Percentiles rank a stretch among this genome's conserved stretches.
Evolutionary conservation across 2,113 vertebrate species (phyloP).

Genomic region (Mobula hypostoma): DNA sequence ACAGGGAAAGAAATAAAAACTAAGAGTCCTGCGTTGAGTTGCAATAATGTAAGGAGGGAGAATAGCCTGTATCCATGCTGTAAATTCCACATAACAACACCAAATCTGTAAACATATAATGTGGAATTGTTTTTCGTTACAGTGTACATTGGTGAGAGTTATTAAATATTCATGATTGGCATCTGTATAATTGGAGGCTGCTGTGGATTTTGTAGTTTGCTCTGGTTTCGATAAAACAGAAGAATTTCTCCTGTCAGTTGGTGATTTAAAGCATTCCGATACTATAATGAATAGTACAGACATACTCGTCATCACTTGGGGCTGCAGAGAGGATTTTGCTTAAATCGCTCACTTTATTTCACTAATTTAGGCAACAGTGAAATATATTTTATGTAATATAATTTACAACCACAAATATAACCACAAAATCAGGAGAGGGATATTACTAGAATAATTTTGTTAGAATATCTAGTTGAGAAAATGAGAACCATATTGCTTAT

Average conservation of each 20-base stretch:
- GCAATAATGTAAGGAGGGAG: too few species aligned
- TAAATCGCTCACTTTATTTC: background rate
- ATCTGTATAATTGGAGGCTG: background rate
- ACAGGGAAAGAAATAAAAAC: too few species aligned
- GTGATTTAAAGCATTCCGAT: background rate
- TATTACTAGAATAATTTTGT: background rate
- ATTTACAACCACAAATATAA: background rate
- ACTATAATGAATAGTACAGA: background rate
- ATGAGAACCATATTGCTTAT: background rate
- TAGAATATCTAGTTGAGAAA: background rate
- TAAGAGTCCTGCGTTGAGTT: too few species aligned
- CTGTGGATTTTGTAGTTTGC: background rate
- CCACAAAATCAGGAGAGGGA: background rate
- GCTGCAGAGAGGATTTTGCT: background rate
- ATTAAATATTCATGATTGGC: background rate
- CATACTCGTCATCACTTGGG: background rate
- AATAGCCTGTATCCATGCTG: background rate
- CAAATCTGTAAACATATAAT: background rate
- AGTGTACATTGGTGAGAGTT: background rate
- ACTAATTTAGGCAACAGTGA: background rate
- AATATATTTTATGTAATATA: background rate
- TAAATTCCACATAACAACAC: background rate
- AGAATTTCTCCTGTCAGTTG: background rate
- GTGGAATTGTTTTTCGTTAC: background rate
- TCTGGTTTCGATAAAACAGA: conserved; percentile 2